These are phyloP conservation scores for Lineus longissimus DNA, from an alignment of 1,140 invertebrate species.

Conservation along the genomic window DNA sequence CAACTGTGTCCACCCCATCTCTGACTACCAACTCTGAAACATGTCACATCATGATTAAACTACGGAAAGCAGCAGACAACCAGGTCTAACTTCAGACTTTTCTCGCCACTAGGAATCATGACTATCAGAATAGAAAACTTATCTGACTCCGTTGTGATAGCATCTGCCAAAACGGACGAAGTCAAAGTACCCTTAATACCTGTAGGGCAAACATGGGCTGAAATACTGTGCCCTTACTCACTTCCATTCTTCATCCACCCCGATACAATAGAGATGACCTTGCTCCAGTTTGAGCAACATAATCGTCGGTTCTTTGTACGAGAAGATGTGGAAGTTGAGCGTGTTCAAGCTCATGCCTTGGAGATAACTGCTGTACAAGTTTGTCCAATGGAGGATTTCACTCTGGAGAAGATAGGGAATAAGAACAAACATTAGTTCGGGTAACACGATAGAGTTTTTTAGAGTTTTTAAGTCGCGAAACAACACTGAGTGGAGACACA, in stretches of 20 bases:
- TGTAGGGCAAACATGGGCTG: too few relatives aligned
- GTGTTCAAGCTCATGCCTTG: slow-evolving; percentile 82
- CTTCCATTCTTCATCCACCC: slow-evolving; percentile 75
- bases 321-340: slow-evolving; percentile 78
- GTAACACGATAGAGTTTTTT: too few relatives aligned
- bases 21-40: slow-evolving; percentile 31
- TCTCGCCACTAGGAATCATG: too few relatives aligned
- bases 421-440: background rate
- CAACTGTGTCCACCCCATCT: slow-evolving; percentile 73
- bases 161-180: too few relatives aligned
- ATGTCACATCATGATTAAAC: slow-evolving; percentile 1
- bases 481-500: too few relatives aligned
- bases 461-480: too few relatives aligned
- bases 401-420: slow-evolving; percentile 24
- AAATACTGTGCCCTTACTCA: slow-evolving; percentile 51
- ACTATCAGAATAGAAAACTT: too few relatives aligned
- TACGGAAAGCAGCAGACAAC: background rate
- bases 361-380: slow-evolving; percentile 76
- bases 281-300: slow-evolving; percentile 68
- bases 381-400: slow-evolving; percentile 63
- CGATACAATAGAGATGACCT: slow-evolving; percentile 72
- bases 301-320: slow-evolving; percentile 78
- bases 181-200: too few relatives aligned
- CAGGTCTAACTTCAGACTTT: too few relatives aligned
- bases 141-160: too few relatives aligned